Conservation (phyloP, 1,140 invertebrate species). For the Wasmannia auropunctata region DNA sequence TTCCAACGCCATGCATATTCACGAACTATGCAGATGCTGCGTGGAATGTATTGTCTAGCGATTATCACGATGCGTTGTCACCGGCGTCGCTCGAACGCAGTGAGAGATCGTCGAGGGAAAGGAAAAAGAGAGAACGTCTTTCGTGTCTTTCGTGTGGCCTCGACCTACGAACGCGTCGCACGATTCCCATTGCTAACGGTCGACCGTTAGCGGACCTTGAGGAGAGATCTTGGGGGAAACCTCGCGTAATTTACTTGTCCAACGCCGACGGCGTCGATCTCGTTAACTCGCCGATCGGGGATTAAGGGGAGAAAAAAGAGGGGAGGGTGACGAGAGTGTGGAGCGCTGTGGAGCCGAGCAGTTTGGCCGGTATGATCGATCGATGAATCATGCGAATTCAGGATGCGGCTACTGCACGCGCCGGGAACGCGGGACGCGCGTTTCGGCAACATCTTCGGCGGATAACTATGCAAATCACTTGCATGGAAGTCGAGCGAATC, state of each 20-base stretch:
- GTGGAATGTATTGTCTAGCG: not conserved
- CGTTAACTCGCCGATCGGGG: slow-evolving; percentile 69
- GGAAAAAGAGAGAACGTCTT: not conserved
- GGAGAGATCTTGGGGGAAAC: slow-evolving; percentile 67
- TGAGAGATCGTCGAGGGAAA: not conserved
- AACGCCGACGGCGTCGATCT: slow-evolving; percentile 77
- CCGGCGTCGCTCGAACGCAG: not conserved
- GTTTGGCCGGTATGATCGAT: slow-evolving; percentile 56
- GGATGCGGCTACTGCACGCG: slow-evolving; percentile 30
- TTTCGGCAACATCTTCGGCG: slow-evolving; percentile 14
- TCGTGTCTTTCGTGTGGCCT: slow-evolving; percentile 47
- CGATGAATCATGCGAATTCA: slow-evolving; percentile 70
- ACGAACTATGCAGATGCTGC: not conserved
- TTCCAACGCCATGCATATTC: not conserved
- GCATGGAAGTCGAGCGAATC: slow-evolving; percentile 41
- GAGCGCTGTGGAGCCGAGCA: slow-evolving; percentile 44
- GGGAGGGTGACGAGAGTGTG: not conserved
- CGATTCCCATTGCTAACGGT: slow-evolving; percentile 76
- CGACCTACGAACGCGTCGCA: slow-evolving; percentile 59
- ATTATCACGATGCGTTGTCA: not conserved
- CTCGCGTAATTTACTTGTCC: slow-evolving; percentile 83
- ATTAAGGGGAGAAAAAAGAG: slow-evolving; percentile 62
- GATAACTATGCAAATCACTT: slow-evolving; percentile 79
- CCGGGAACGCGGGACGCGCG: slow-evolving; percentile 30
- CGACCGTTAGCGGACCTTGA: slow-evolving; percentile 82